A percentile compares a stretch with the other conserved stretches of the same genome.
phyloP scores from a whole-genome alignment of 2,113 vertebrate species.

The Lepus americanus region DNA sequence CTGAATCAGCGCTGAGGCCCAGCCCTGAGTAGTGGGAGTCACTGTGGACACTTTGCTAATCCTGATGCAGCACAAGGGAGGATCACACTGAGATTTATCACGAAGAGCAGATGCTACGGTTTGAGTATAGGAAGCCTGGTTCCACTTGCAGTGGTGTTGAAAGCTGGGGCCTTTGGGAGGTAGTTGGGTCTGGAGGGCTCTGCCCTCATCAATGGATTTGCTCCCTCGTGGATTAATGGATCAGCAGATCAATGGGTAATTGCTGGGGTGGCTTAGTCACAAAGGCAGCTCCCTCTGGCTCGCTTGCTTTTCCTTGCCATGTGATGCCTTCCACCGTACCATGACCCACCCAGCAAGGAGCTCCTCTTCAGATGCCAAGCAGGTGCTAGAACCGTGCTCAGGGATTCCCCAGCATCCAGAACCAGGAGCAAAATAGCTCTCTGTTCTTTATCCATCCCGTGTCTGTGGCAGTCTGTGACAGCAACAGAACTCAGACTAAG shows the following conservation, averaged over 20 bases:
- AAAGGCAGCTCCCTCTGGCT: background rate
- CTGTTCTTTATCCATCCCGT: background rate
- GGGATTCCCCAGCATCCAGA: background rate
- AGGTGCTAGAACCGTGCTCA: background rate
- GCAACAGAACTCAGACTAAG: background rate
- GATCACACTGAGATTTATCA: background rate
- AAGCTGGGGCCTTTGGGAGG: too few species aligned
- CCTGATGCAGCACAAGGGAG: accelerated
- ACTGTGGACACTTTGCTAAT: accelerated
- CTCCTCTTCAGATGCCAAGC: too few species aligned
- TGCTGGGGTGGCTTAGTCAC: background rate
- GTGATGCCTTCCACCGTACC: too few species aligned
- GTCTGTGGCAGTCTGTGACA: background rate
- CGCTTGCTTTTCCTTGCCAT: too few species aligned
- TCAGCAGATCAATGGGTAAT: background rate
- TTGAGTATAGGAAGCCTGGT: too few species aligned
- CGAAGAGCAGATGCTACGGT: background rate
- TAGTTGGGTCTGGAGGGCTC: background rate
- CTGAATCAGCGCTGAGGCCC: background rate
- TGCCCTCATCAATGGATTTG: background rate
- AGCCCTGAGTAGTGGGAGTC: background rate
- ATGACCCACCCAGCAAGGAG: background rate
- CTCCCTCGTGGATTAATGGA: too few species aligned
- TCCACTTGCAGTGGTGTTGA: too few species aligned
- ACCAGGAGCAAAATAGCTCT: background rate